These are phyloP conservation scores for Sclerodermus sp. DNA, from an alignment of 2,888 invertebrate species.

Conservation along the genomic window DNA sequence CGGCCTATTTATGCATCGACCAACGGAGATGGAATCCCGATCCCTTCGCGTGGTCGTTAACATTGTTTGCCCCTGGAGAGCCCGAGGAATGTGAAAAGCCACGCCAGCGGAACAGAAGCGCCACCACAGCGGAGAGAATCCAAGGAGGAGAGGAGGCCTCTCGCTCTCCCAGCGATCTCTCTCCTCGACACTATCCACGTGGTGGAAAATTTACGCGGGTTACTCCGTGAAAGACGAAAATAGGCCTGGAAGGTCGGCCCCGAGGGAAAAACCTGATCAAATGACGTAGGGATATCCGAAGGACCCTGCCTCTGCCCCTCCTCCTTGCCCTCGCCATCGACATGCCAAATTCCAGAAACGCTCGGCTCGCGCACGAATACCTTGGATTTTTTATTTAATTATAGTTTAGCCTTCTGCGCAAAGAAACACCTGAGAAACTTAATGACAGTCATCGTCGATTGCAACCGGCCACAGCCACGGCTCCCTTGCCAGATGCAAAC, in stretches of 20 bases:
- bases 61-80: constrained; percentile 36
- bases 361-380: too few species aligned
- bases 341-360: too few species aligned
- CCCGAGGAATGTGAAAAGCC: constrained; percentile 38
- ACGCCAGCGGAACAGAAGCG: constrained; percentile 15
- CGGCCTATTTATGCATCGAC: constrained; percentile 7
- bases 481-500: too few species aligned
- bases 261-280: background rate
- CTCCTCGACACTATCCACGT: constrained; percentile 11
- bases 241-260: constrained; percentile 7
- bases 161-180: constrained; percentile 9
- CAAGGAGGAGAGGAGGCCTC: too few species aligned
- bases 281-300: too few species aligned
- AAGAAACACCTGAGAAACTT: too few species aligned
- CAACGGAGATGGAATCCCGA: constrained; percentile 30
- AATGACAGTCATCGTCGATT: too few species aligned
- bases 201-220: constrained; percentile 7
- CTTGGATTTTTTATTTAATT: too few species aligned
- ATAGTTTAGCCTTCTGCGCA: too few species aligned
- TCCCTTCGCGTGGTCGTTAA: constrained; percentile 38
- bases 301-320: too few species aligned
- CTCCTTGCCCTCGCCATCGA: too few species aligned
- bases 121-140: background rate
- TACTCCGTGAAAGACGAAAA: constrained; percentile 18
- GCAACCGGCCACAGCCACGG: too few species aligned